Percentiles rank a stretch among this genome's conserved stretches.
These are phyloP conservation scores for Cryptocheilus praepositus DNA, from an alignment of 2,888 invertebrate species.

Conservation along the genomic window DNA sequence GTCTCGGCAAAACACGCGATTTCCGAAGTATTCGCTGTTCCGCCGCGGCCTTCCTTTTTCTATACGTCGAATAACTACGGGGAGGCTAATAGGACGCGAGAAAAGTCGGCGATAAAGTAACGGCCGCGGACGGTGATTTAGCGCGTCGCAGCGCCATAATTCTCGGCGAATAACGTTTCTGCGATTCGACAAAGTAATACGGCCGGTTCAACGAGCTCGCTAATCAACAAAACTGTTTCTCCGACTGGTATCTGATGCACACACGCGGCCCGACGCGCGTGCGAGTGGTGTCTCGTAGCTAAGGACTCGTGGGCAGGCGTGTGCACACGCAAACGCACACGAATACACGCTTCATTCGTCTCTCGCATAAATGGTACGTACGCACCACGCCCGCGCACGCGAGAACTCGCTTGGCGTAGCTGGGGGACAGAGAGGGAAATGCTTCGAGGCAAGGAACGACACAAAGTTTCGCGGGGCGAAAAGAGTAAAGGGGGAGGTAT, in stretches of 20 bases:
- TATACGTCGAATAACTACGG: no score
- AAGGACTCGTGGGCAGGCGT: neutral
- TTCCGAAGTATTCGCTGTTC: no score
- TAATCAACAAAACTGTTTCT: slow-evolving; percentile 60
- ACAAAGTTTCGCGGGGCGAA: neutral
- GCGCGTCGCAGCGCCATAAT: slow-evolving; percentile 21
- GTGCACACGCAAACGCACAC: slow-evolving; percentile 1
- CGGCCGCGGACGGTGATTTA: slow-evolving; percentile 10
- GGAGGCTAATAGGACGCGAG: neutral
- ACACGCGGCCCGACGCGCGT: slow-evolving; percentile 18
- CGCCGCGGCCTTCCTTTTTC: no score
- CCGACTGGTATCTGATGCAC: slow-evolving; percentile 50
- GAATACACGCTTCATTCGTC: slow-evolving; percentile 31
- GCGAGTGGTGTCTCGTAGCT: neutral
- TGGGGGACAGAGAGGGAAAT: slow-evolving; percentile 16
- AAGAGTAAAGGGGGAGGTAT: neutral
- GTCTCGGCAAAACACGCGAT: no score
- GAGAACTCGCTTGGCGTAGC: slow-evolving; percentile 55
- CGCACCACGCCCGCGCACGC: slow-evolving; percentile 70
- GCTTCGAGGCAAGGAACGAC: slow-evolving; percentile 14
- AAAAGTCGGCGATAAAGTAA: slow-evolving; percentile 5
- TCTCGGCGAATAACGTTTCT: slow-evolving; percentile 42
- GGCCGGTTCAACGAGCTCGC: slow-evolving; percentile 56
- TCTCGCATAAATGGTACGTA: slow-evolving; percentile 51
- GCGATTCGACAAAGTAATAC: slow-evolving; percentile 58